phyloP scores from a whole-genome alignment of 2,113 vertebrate genomes.

The Myrmecophaga tridactyla region DNA sequence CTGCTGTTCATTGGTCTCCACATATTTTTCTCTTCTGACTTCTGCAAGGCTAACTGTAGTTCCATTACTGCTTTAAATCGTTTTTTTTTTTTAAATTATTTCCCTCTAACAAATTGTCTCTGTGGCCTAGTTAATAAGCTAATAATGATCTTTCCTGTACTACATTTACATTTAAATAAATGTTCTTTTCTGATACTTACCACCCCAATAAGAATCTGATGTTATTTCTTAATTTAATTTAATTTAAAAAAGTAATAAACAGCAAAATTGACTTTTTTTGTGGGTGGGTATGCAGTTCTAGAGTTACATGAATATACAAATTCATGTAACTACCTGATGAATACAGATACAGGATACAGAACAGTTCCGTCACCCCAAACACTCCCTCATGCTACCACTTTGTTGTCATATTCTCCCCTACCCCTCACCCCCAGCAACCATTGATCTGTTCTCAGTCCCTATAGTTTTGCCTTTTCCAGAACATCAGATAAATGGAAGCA shows the following conservation, averaged over 20 bases:
- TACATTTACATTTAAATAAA: not conserved
- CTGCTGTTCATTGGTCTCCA: not conserved
- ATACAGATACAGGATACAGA: not conserved
- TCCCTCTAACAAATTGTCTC: not conserved
- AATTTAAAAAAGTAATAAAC: not conserved
- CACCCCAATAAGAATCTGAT: not conserved
- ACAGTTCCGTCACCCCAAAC: not conserved
- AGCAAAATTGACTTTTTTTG: not conserved
- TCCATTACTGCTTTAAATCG: not conserved
- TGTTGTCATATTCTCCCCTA: not conserved
- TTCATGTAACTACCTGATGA: not conserved
- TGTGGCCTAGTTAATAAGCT: not conserved
- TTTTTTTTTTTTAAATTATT: not conserved
- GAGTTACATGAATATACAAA: not conserved
- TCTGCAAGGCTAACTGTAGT: not conserved
- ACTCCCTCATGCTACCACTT: not conserved
- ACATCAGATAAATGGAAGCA: not conserved
- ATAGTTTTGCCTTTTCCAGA: not conserved
- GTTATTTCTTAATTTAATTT: slow-evolving; percentile 6
- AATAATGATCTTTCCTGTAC: not conserved
- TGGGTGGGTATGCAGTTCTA: not conserved
- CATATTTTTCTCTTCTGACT: not conserved
- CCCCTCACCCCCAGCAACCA: not conserved
- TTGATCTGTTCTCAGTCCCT: not conserved
- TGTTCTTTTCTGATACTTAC: not conserved